Base-by-base conservation (phyloP, 2,797 vertebrate genomes). In the Okamejei kenojei region DNA sequence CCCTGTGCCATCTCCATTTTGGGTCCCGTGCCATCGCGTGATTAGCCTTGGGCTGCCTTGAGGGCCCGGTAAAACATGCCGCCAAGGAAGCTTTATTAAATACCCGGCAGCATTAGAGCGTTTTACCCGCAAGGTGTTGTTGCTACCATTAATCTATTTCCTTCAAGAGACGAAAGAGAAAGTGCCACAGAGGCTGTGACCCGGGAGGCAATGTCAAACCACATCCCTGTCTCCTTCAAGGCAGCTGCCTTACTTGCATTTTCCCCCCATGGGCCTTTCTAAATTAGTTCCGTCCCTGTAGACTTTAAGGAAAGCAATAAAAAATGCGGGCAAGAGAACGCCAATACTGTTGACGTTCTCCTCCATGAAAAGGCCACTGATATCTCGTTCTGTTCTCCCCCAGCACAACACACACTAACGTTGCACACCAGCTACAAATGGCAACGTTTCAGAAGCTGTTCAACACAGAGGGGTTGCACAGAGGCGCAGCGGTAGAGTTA, bases 291-390 rank as follows among this genome's bases (percentile, higher is more conserved):
- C 13, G n/a, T 11, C 23, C 68, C 38, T 8, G 63, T 76, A 19
- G 38, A 76, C 26, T 92, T 45, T 38, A 54, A 76, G 71, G 65
- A 92, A 76, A 92, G 90, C 71, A 92, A n/a, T 45, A 76, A 92
- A 76, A 92, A 58, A 54, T 29, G 38, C 23, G 76, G 54, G 21
- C 15, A 19, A 19, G n/a, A n/a, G 71, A 1, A 10, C 23, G 13
- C 9, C 38, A 76, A 23, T 35, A 13, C 11, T 86, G 61, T 91
- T 74, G 35, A 10, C 65, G 45, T 32, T 45, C 23, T 1, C 82
- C 10, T 29, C 54, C 26, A 29, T 2, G 15, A 88, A 35, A 63
- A 32, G n/a, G 7, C 32, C n/a, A 9, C n/a, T 15, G 13, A 32
- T 29, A 32, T n/a, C 82, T 63, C 11, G n/a, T 21, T 61, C 21